phyloP scores from a whole-genome alignment of 2,888 invertebrate species.

The Frankliniella intonsa region DNA sequence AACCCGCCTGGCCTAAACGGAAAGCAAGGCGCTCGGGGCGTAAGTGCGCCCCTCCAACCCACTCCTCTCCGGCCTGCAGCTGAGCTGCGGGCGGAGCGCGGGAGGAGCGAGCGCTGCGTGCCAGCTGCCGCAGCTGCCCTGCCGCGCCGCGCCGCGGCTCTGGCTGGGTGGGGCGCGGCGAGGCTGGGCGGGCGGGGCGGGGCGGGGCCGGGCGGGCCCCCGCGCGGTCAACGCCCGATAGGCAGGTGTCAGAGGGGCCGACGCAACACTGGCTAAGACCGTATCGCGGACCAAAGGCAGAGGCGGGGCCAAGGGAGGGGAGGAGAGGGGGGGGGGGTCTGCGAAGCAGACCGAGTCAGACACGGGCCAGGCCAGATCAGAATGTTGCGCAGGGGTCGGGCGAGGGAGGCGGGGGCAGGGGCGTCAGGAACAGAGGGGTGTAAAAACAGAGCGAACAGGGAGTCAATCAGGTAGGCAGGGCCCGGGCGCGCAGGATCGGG shows the following conservation, averaged over 20 bases:
- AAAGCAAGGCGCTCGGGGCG: neutral
- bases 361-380: neutral
- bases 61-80: neutral
- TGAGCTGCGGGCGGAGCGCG: neutral
- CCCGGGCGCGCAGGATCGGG: too few species aligned
- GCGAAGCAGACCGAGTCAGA: neutral
- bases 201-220: neutral
- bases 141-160: too few species aligned
- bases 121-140: slow-evolving; percentile 11
- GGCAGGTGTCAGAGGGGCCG: slow-evolving; percentile 1
- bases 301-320: neutral
- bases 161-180: neutral
- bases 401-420: neutral
- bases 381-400: neutral
- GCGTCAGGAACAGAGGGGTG: too few species aligned
- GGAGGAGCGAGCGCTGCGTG: neutral
- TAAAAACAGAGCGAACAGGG: neutral
- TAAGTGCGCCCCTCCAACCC: neutral
- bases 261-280: neutral
- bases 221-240: slow-evolving; percentile 8
- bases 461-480: too few species aligned
- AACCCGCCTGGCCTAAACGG: neutral
- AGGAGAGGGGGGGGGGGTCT: neutral
- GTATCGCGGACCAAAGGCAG: too few species aligned
- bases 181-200: neutral